phyloP scores from a whole-genome alignment of 2,888 invertebrate genomes.

The Pristionchus exspectatus region DNA sequence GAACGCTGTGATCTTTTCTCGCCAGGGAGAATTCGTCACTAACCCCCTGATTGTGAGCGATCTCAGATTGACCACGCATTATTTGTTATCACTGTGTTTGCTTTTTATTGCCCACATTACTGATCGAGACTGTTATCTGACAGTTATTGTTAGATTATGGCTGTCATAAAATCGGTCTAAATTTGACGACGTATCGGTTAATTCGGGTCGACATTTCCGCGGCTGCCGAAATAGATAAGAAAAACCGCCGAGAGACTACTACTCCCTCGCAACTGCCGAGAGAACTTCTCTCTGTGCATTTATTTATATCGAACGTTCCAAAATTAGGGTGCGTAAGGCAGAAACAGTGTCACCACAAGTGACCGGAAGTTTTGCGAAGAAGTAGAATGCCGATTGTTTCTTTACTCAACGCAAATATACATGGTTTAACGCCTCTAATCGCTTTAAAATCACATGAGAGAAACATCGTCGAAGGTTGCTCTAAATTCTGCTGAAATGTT shows the following conservation, averaged over 20 bases:
- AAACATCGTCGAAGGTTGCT: not conserved
- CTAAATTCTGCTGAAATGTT: no score
- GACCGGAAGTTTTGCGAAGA: not conserved
- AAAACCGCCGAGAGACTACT: constrained; percentile 8
- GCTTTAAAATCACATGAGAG: no score
- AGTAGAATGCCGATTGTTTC: not conserved
- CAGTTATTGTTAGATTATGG: not conserved
- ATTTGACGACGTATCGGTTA: not conserved
- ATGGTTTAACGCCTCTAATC: no score
- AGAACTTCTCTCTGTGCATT: not conserved
- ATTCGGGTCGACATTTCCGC: not conserved
- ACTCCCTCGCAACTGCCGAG: not conserved
- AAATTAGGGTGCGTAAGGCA: not conserved
- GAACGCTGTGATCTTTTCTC: not conserved
- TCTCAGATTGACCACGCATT: not conserved
- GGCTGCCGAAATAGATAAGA: not conserved
- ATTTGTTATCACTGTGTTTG: not conserved
- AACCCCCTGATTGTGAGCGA: not conserved
- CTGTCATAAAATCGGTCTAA: not conserved
- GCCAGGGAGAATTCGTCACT: not conserved
- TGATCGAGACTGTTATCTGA: not conserved
- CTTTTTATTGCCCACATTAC: no score
- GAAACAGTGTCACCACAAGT: not conserved
- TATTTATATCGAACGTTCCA: not conserved
- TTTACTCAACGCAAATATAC: no score